Evolutionary conservation across 2,797 vertebrate genomes (phyloP), one percentile per base, ranked within the genome.

Genomic region (Antennarius maculatus): DNA sequence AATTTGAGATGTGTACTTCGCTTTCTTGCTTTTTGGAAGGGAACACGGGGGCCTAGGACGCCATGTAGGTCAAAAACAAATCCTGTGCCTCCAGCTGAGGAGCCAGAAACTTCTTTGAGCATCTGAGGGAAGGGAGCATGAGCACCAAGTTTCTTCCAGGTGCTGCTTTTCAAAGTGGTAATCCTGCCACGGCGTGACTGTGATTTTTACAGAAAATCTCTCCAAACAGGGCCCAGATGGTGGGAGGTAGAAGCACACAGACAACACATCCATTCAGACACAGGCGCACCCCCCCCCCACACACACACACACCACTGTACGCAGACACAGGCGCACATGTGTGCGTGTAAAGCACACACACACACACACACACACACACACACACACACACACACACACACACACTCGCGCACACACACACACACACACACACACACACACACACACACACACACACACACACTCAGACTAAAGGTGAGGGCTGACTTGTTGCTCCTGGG

Each of bases 31-130:
- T 86, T 87, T 81, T 83, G 73, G 65, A 88, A 81, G 69, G 74
- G 58, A 84, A 84, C 76, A 71, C 43, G 63, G 84, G 31, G 79
- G 84, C 79, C 79, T 81, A 76, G 79, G 85, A 89, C 75, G 83
- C 86, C 88, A 84, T 90, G 89, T 91, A 89, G 89, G 89, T 91
- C 91, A 86, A 84, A 89, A 88, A 87, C 86, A 89, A 88, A 89
- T 88, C 86, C 88, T 77, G 75, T 23, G 85, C 82, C 89, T 87
- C 88, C 73, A 90, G 84, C 88, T 88, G 83, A 82, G 88, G 86
- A 88, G 81, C 81, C 86, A 86, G 83, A 84, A 86, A 87, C 86
- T 80, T 86, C 84, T 86, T 85, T 87, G 78, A 92, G 89, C 83
- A 80, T 87, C 81, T 83, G 74, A 89, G 76, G 78, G 55, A 82